Evolutionary conservation across 1,140 invertebrate species (phyloP).

Genomic region (Latrodectus geometricus): DNA sequence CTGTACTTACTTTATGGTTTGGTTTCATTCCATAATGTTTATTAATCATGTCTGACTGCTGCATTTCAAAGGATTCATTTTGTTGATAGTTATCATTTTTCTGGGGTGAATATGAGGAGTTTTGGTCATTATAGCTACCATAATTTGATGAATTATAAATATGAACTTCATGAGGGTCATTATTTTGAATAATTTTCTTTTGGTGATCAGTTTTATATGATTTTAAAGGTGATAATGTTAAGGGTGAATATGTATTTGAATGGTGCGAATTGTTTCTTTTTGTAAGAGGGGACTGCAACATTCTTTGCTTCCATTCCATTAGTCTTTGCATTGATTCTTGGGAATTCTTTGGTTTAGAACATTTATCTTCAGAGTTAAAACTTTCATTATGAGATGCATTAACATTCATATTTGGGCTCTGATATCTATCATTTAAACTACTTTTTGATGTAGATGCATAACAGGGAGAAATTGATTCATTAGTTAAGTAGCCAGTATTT

Average conservation of each 20-base stretch:
- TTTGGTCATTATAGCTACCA: not conserved
- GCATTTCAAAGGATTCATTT: not conserved
- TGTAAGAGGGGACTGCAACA: constrained; percentile 89
- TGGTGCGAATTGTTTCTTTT: constrained; percentile 73
- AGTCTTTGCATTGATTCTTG: constrained; percentile 92
- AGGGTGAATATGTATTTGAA: constrained; percentile 24
- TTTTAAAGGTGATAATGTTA: constrained; percentile 21
- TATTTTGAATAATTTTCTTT: constrained; percentile 64
- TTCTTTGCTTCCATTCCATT: constrained; percentile 91
- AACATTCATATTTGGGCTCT: not conserved
- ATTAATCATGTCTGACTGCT: not conserved
- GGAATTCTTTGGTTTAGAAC: constrained; percentile 72
- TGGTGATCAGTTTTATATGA: constrained; percentile 55
- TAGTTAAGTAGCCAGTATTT: constrained; percentile 13
- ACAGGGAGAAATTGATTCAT: constrained; percentile 24
- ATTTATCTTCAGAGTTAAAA: constrained; percentile 73
- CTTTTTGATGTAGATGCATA: constrained; percentile 11
- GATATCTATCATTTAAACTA: not conserved
- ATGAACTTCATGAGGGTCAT: constrained; percentile 57
- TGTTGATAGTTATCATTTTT: not conserved
- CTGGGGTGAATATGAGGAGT: not conserved
- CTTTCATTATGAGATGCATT: not conserved
- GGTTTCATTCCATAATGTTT: not conserved
- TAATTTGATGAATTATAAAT: not conserved
- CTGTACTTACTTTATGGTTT: not conserved